phyloP scores from a whole-genome alignment of 2,888 invertebrate species.

The Drosophila mayaguana region DNA sequence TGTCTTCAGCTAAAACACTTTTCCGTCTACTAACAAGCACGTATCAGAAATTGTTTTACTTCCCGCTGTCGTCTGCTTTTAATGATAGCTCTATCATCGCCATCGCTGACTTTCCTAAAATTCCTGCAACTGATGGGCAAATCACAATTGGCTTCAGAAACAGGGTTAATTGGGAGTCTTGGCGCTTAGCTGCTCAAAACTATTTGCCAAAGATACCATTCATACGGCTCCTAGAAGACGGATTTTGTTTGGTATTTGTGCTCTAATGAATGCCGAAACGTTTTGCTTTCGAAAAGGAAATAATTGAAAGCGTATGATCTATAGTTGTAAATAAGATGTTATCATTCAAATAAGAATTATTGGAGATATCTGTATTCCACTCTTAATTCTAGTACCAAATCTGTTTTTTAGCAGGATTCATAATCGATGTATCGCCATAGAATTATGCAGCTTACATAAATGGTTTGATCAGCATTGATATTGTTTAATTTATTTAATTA shows the following conservation, averaged over 20 bases:
- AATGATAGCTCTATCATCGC: not conserved
- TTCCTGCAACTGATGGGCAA: not conserved
- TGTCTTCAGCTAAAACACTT: not conserved
- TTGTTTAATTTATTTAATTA: too few relatives aligned
- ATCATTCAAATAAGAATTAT: too few relatives aligned
- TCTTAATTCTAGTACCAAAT: too few relatives aligned
- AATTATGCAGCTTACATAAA: too few relatives aligned
- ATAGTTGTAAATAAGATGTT: too few relatives aligned
- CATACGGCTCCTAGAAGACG: not conserved
- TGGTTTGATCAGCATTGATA: too few relatives aligned
- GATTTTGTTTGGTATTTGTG: not conserved
- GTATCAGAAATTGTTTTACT: not conserved
- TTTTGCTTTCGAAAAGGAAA: too few relatives aligned
- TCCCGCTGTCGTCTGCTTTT: not conserved
- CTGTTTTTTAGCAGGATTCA: too few relatives aligned
- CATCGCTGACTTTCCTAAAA: not conserved
- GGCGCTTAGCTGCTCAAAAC: not conserved
- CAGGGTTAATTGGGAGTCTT: not conserved
- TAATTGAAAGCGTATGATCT: too few relatives aligned
- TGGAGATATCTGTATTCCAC: too few relatives aligned
- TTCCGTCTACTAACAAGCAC: not conserved
- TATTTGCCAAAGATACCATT: not conserved
- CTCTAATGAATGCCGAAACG: too few relatives aligned
- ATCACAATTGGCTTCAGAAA: not conserved
- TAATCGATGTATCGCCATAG: too few relatives aligned